Base-by-base conservation (phyloP, 1,140 invertebrate species). In the Drosophila pseudoananassae region DNA sequence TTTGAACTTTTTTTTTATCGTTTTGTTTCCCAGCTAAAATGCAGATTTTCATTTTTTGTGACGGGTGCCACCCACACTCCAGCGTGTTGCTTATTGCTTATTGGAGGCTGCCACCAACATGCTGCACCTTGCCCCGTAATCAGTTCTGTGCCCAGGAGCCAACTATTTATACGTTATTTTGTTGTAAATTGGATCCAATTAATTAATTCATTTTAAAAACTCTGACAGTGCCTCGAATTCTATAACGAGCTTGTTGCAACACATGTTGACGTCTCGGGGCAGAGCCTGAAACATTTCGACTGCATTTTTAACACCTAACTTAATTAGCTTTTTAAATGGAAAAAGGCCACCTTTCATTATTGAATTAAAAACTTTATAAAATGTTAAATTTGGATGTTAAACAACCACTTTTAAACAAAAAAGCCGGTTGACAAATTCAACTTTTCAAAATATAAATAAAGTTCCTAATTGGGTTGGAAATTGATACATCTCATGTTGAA, bases 21-120 rank as follows among this genome's bases (percentile, higher is more conserved):
- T 3, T 27, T 59, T 45, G 15, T 56, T 15, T 29, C 55, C 14
- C 53, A 60, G 47, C 52, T 76, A 33, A 76, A 75, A 74, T 65
- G 71, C 52, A 65, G 59, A 74, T 47, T 65, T 65, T 47, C 20
- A 14, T 33, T 59, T 54, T 55, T 63, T 8, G 36, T 25, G 60
- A 15, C 45, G 10, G 47, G 43, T 51, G n/a, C n/a, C 15, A 20
- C n/a, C 31, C 17, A n/a, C 50, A 14, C 31, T 40, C 51, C 31
- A 40, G 40, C 5, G 0, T 14, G 38, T 36, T 43, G 45, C 46
- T 50, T 66, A 56, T 49, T 46, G 38, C 36, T 20, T 29, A 36
- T 56, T 38, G 29, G 15, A 15, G 10, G 57, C 20, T 10, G 31
- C 57, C 12, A 15, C 15, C n/a, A 15, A 4, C 14, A 47, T 12